A percentile compares a stretch with the other conserved stretches of the same genome.
Conservation (phyloP, 2,888 invertebrate species). For the Orthosia gracilis region DNA sequence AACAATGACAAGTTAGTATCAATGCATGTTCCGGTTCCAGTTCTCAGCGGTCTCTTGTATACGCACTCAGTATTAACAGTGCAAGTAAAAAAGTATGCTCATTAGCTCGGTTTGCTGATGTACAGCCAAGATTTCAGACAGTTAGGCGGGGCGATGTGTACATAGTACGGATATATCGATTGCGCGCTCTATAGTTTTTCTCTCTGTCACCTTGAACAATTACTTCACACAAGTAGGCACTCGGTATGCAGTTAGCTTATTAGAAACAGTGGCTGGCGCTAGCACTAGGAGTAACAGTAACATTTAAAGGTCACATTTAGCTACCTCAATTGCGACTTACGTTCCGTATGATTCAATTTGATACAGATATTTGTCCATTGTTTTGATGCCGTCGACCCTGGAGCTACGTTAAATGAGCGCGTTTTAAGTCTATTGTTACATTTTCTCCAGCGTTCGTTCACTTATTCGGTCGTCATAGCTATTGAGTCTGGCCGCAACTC, state of each 20-base stretch:
- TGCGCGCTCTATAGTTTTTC: conserved; percentile 44
- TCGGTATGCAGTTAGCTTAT: conserved; percentile 52
- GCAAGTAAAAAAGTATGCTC: conserved; percentile 49
- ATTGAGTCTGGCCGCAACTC: conserved; percentile 57
- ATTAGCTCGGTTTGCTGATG: conserved; percentile 46
- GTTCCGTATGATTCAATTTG: conserved; percentile 54
- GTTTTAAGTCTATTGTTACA: conserved; percentile 71
- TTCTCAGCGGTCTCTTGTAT: conserved; percentile 56
- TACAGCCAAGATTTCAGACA: conserved; percentile 29
- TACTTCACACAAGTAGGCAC: conserved; percentile 44
- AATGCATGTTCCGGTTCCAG: conserved; percentile 72
- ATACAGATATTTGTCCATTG: conserved; percentile 71
- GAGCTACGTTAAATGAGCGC: conserved; percentile 67
- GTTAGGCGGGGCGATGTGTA: conserved; percentile 36
- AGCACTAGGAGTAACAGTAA: conserved; percentile 50
- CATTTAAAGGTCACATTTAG: conserved; percentile 60
- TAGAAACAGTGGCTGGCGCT: conserved; percentile 52
- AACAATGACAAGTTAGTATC: conserved; percentile 79
- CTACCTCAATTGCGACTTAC: conserved; percentile 42
- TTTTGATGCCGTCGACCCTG: conserved; percentile 72
- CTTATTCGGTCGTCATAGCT: conserved; percentile 60
- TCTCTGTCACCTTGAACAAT: conserved; percentile 56
- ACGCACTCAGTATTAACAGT: conserved; percentile 35
- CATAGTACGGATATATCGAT: conserved; percentile 41
- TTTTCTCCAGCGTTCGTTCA: conserved; percentile 65